Percentiles rank a stretch among this genome's conserved stretches.
These are phyloP conservation scores for Stenodera caucasica DNA, from an alignment of 2,888 invertebrate species.

Conservation along the genomic window DNA sequence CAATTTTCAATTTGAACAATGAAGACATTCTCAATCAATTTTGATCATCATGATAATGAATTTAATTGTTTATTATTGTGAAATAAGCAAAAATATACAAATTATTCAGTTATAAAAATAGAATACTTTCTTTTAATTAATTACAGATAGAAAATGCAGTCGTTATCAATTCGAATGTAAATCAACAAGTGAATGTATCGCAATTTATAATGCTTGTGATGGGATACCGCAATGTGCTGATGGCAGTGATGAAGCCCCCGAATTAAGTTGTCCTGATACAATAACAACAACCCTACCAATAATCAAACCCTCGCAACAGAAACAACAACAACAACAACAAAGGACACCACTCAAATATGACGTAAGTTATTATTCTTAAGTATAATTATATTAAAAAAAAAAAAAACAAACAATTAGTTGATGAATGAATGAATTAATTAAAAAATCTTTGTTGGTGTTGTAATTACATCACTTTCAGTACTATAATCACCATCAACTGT, in stretches of 20 bases:
- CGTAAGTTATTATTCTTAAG: constrained; percentile 28
- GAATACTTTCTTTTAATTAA: constrained; percentile 2
- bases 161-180: constrained; percentile 88
- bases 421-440: constrained; percentile 10
- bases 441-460: constrained; percentile 37
- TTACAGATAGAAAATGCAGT: constrained; percentile 66
- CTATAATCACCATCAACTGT: constrained; percentile 45
- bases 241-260: constrained; percentile 88
- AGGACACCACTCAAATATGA: constrained; percentile 30
- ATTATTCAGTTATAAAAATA: constrained; percentile 1
- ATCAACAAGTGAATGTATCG: constrained; percentile 86
- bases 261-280: constrained; percentile 71
- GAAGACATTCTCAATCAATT: too few species aligned
- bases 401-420: constrained; percentile 8
- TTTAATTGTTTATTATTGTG: not conserved
- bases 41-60: too few species aligned
- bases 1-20: too few species aligned
- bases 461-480: constrained; percentile 43
- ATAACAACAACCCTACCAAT: constrained; percentile 53
- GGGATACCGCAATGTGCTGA: constrained; percentile 91
- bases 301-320: constrained; percentile 27
- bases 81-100: not conserved
- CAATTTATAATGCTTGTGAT: constrained; percentile 93
- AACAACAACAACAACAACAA: constrained; percentile 14
- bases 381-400: not conserved